phyloP scores from a whole-genome alignment of 1,140 invertebrate genomes.

The Drosophila sechellia region DNA sequence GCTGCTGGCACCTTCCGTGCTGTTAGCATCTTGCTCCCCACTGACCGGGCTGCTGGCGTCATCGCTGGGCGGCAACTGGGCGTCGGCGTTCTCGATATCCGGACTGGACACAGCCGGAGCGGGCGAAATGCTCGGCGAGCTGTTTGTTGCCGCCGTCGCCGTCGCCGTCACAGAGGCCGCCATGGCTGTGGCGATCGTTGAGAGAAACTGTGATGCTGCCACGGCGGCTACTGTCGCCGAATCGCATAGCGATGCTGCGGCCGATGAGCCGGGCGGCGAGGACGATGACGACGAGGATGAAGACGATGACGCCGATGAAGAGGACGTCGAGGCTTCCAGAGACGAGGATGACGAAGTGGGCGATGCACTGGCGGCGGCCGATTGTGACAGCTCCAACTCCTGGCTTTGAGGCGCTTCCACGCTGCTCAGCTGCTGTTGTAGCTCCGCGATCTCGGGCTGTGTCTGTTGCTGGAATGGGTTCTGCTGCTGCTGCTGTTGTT shows the following conservation, averaged over 20 bases:
- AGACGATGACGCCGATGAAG: slow-evolving; percentile 43
- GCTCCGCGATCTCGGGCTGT: slow-evolving; percentile 70
- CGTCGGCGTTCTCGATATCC: slow-evolving; percentile 31
- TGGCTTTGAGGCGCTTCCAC: slow-evolving; percentile 57
- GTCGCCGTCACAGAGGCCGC: slow-evolving; percentile 70
- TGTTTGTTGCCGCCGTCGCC: slow-evolving; percentile 52
- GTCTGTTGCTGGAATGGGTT: slow-evolving; percentile 66
- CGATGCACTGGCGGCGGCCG: slow-evolving; percentile 24
- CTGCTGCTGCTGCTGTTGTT: slow-evolving; percentile 71
- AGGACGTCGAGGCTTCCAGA: slow-evolving; percentile 43
- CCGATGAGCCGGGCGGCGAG: slow-evolving; percentile 41
- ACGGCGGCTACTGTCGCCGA: slow-evolving; percentile 69
- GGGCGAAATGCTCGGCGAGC: slow-evolving; percentile 50
- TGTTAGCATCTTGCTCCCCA: slow-evolving; percentile 24
- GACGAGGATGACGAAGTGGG: slow-evolving; percentile 48
- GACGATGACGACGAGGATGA: slow-evolving; percentile 49
- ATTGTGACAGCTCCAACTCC: slow-evolving; percentile 46
- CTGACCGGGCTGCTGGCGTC: slow-evolving; percentile 23
- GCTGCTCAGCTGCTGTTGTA: slow-evolving; percentile 72
- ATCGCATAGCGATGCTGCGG: slow-evolving; percentile 60
- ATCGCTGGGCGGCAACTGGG: slow-evolving; percentile 35
- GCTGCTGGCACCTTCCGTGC: slow-evolving; percentile 29
- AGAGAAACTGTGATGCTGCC: slow-evolving; percentile 67
- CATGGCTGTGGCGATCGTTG: slow-evolving; percentile 62
- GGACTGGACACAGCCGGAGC: slow-evolving; percentile 34